Base-by-base conservation (phyloP, 2,888 invertebrate species). In the Drosophila maculinotata region DNA sequence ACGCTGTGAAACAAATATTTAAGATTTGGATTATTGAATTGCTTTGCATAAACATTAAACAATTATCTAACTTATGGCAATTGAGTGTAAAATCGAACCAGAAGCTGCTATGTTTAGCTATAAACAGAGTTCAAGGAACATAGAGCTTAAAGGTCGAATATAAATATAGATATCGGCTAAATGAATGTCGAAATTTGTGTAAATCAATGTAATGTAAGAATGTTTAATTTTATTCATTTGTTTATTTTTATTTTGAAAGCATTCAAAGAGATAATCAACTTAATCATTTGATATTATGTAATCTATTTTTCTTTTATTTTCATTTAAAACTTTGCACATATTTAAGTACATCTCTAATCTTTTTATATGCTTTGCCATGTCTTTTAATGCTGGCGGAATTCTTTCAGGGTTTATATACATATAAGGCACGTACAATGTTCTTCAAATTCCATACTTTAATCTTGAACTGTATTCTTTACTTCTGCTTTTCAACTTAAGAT, bases 361-460 rank as follows among this genome's bases (percentile, higher is more conserved):
- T 9, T 38, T 23, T 20, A 26, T 26, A 15, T 25, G n/a, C 20
- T 14, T 12, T 36, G 23, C 12, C 3, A 3, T 25, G 2, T 47
- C 12, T 35, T 25, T 10, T 7, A 25, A 12, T 15, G 5, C 26
- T 20, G 14, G n/a, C 28, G 12, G 31, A 12, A 59, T 51, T 38
- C 51, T 44, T 23, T 49, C 5, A 9, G 15, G 15, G 31, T 14
- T 12, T 10, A 66, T 17, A 39, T n/a, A n/a, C n/a, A 25, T 26
- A 25, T 7, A 3, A 33, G 28, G 49, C 71, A 69, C 65, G 69
- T 71, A 57, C 36, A 45, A 48, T 28, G 39, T 25, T n/a, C 41
- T 28, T 36, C 59, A 42, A 47, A 42, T 63, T 41, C 15, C 70
- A 52, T 7, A 20, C 28, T 45, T 17, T 56, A 54, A 63, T 49